Conservation (phyloP, 2,797 vertebrate species). For the Dendrocincla tyrannina region DNA sequence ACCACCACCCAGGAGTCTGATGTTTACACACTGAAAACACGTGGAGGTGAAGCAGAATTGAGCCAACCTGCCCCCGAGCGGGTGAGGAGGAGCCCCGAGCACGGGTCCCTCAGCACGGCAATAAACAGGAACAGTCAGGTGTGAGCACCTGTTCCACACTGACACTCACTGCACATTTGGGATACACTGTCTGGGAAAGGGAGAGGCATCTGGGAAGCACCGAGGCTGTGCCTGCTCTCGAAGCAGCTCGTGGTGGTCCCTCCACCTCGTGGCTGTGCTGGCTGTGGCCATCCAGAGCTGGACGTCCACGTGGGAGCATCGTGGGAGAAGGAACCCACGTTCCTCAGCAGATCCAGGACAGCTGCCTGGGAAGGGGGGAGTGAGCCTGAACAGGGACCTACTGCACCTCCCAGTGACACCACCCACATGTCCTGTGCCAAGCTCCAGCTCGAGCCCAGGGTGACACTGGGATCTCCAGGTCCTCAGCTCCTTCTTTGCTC, state of each 20-base stretch:
- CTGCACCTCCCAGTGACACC: neutral
- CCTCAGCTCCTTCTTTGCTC: neutral
- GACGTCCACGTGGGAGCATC: accelerated
- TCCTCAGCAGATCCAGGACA: neutral
- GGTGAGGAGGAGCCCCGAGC: neutral
- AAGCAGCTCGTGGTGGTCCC: conserved; percentile 53
- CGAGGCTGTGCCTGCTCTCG: conserved; percentile 23
- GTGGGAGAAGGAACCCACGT: neutral
- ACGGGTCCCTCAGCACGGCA: conserved; percentile 81
- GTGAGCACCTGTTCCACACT: conserved; percentile 27
- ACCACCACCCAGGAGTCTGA: conserved; percentile 76
- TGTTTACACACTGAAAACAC: conserved; percentile 80
- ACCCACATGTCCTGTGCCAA: accelerated
- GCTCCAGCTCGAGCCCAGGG: neutral
- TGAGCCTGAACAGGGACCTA: neutral
- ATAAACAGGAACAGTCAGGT: conserved; percentile 78
- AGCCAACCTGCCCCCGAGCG: neutral
- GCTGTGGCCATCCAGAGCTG: neutral
- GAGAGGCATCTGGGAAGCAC: neutral
- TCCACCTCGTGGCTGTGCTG: conserved; percentile 70
- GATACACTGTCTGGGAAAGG: neutral
- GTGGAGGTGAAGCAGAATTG: neutral
- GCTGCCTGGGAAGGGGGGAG: neutral
- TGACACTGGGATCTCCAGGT: neutral
- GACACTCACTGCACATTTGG: conserved; percentile 60